Evolutionary conservation across 2,113 vertebrate species (phyloP).

Genomic region (Semicossyphus pulcher): DNA sequence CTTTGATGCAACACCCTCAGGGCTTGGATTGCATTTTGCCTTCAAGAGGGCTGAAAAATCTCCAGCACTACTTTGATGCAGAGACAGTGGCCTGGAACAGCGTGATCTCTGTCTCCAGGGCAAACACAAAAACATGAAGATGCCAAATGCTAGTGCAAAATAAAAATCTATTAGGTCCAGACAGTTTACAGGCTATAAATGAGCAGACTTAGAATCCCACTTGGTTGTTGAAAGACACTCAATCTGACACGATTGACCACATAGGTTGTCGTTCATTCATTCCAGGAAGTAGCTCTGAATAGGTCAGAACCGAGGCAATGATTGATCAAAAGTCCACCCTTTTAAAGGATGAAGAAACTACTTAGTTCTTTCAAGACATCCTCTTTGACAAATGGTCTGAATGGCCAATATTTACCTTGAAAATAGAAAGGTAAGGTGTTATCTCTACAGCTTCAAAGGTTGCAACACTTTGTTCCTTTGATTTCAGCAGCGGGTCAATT

Average conservation of each 20-base stretch:
- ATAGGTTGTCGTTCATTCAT: neutral
- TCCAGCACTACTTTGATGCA: conserved; percentile 51
- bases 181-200: conserved; percentile 29
- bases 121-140: conserved; percentile 38
- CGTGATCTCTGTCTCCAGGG: conserved; percentile 42
- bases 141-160: conserved; percentile 37
- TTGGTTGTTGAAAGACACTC: conserved; percentile 16
- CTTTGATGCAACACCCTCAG: conserved; percentile 62
- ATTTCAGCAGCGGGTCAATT: conserved; percentile 52
- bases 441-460: neutral
- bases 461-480: conserved; percentile 28
- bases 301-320: conserved; percentile 6
- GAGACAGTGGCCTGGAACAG: conserved; percentile 32
- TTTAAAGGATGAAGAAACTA: neutral
- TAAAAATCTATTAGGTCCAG: conserved; percentile 26
- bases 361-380: neutral
- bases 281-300: conserved; percentile 1
- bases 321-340: neutral
- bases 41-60: conserved; percentile 50
- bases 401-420: neutral
- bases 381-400: neutral
- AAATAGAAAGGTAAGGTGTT: conserved; percentile 1
- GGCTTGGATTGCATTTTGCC: conserved; percentile 56
- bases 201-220: conserved; percentile 15
- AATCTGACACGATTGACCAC: conserved; percentile 5